Base-by-base conservation (phyloP, 2,888 invertebrate genomes). In the Diachrysia chrysitis region DNA sequence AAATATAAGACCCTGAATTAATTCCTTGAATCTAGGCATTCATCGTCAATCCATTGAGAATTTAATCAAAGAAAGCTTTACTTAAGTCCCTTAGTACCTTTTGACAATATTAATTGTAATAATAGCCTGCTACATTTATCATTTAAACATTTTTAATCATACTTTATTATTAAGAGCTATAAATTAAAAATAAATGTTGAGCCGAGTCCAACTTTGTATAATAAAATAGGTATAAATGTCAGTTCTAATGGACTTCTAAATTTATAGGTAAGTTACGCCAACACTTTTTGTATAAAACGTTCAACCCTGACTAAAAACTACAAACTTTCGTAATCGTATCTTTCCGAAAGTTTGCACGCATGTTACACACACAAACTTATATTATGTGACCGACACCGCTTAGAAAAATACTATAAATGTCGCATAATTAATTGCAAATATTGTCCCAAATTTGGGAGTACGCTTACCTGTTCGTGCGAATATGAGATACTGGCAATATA, bases 131-230 rank as follows among this genome's bases (percentile, higher is more conserved):
- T 69, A 29, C 46, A n/a, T 69, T 48, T 60, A 53, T 60, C 19
- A 37, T 61, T 48, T 48, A 17, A 48, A 9, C 19, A 17, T 48
- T 48, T 48, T 48, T 17, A 48, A 17, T 48, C 19, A 48, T 48
- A 19, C 17, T 46, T 42, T 59, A 17, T 35, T 23, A 14, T 55
- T 63, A 25, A 54, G 54, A 63, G 57, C 53, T 17, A 64, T 64
- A 51, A 71, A 64, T 76, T 53, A 21, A 17, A 63, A 46, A 46
- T 57, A 71, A 35, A n/a, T 62, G 53, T 58, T 63, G 65, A 58
- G 48, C 16, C 32, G 42, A 48, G 48, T 54, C 17, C 23, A 63
- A 71, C 42, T 64, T 12, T 21, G 54, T 48, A 54, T 63, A 48
- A 32, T 59, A 32, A 69, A 61, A 56, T 53, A 23, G 23, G 7